phyloP scores from a whole-genome alignment of 2,113 vertebrate species.

The Leiothrix lutea region DNA sequence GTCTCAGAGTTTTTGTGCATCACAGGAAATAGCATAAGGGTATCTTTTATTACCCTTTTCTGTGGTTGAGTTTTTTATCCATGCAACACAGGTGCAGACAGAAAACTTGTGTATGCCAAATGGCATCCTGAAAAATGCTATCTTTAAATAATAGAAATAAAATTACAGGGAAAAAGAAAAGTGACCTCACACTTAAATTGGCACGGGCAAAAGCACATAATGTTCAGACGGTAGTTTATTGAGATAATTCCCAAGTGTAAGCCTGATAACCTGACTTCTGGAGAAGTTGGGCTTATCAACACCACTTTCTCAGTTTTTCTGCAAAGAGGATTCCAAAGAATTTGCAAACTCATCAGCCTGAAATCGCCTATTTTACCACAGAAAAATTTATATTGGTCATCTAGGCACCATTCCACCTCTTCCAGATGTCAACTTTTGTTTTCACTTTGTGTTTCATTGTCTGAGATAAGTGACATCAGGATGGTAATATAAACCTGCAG shows the following conservation, averaged over 20 bases:
- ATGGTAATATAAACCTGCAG: neutral
- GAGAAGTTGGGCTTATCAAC: neutral
- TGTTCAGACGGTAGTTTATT: neutral
- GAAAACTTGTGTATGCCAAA: neutral
- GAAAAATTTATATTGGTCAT: neutral
- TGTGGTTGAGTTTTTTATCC: neutral
- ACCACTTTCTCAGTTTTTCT: neutral
- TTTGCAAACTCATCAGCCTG: neutral
- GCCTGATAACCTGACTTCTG: neutral
- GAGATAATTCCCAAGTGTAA: neutral
- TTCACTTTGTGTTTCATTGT: neutral
- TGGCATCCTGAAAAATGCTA: neutral
- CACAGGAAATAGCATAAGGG: neutral
- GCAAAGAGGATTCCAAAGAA: neutral
- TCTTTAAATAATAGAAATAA: neutral
- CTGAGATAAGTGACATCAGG: neutral
- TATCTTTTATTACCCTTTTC: no score
- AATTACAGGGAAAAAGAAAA: neutral
- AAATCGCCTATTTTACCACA: neutral
- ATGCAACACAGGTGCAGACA: neutral
- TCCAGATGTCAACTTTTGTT: neutral
- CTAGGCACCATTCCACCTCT: fast-evolving
- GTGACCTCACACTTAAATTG: neutral
- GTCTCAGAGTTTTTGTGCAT: neutral
- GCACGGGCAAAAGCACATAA: neutral